These are phyloP conservation scores for Drosophila phalerata DNA, from an alignment of 2,888 invertebrate genomes.

Conservation along the genomic window DNA sequence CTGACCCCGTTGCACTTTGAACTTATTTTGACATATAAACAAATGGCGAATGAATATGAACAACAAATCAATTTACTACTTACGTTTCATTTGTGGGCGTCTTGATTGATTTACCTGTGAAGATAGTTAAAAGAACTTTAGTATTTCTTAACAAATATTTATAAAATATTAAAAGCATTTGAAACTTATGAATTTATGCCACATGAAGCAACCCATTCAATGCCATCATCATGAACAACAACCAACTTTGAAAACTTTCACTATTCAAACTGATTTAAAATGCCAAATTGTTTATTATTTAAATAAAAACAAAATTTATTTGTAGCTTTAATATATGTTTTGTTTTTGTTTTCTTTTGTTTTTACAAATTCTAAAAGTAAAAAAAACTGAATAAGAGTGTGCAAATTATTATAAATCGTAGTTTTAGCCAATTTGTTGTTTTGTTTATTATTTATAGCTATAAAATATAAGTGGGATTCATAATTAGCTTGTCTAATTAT, in stretches of 20 bases:
- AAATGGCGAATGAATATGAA: neutral
- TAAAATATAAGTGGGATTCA: slow-evolving; percentile 35
- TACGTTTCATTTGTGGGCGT: slow-evolving; percentile 85
- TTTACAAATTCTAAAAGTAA: slow-evolving; percentile 69
- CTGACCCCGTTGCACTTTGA: slow-evolving; percentile 59
- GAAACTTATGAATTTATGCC: slow-evolving; percentile 23
- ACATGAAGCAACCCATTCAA: slow-evolving; percentile 14
- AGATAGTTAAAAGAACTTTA: slow-evolving; percentile 14
- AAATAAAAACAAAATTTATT: slow-evolving; percentile 63
- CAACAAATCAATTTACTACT: slow-evolving; percentile 62
- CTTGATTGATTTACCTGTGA: slow-evolving; percentile 84
- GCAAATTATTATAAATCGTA: slow-evolving; percentile 47
- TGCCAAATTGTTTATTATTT: slow-evolving; percentile 36
- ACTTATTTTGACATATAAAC: slow-evolving; percentile 61
- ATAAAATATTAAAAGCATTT: neutral
- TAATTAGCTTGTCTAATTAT: slow-evolving; percentile 41
- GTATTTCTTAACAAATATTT: neutral
- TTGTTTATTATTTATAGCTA: slow-evolving; percentile 47
- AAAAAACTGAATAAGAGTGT: slow-evolving; percentile 47
- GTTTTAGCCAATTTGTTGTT: slow-evolving; percentile 49
- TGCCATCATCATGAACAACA: slow-evolving; percentile 47
- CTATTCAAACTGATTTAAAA: neutral
- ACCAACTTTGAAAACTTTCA: neutral
- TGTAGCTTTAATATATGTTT: slow-evolving; percentile 48
- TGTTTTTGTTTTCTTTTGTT: slow-evolving; percentile 34